Conservation (phyloP, 1,140 invertebrate genomes). For the Capitella teleta region DNA sequence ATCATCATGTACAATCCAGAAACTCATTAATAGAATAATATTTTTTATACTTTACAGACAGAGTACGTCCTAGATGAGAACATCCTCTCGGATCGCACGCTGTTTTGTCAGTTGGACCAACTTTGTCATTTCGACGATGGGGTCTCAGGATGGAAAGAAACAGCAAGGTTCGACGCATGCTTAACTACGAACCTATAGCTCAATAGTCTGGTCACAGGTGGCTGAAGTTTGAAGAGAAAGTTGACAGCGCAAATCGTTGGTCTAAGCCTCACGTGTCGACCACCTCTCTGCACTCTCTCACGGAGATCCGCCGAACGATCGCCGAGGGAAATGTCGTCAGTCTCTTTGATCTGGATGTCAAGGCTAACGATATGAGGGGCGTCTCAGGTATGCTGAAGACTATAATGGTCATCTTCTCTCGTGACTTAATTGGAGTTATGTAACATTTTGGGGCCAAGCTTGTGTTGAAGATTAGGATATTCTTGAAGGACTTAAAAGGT, state of each 20-base stretch:
- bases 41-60: no score
- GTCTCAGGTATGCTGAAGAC: constrained; percentile 3
- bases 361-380: not conserved
- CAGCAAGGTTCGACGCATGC: not conserved
- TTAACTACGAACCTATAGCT: not conserved
- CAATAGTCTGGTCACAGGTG: constrained; percentile 26
- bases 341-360: constrained; percentile 4
- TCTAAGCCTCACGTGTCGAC: constrained; percentile 43
- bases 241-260: constrained; percentile 41
- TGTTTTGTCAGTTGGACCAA: constrained; percentile 13
- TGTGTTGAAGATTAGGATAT: no score
- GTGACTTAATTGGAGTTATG: not conserved
- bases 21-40: no score
- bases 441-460: no score
- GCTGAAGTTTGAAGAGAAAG: constrained; percentile 45
- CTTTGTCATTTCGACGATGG: constrained; percentile 9
- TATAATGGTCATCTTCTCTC: no score
- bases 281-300: constrained; percentile 46
- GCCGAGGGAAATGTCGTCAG: constrained; percentile 2
- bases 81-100: not conserved
- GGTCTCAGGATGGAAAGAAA: constrained; percentile 12
- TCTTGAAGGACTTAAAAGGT: no score
- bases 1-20: no score
- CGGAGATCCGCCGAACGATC: constrained; percentile 57
- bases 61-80: no score